Evolutionary conservation across 2,888 invertebrate genomes (phyloP), one percentile per base, ranked within the genome.

Genomic region (Drosophila pseudotakahashii): DNA sequence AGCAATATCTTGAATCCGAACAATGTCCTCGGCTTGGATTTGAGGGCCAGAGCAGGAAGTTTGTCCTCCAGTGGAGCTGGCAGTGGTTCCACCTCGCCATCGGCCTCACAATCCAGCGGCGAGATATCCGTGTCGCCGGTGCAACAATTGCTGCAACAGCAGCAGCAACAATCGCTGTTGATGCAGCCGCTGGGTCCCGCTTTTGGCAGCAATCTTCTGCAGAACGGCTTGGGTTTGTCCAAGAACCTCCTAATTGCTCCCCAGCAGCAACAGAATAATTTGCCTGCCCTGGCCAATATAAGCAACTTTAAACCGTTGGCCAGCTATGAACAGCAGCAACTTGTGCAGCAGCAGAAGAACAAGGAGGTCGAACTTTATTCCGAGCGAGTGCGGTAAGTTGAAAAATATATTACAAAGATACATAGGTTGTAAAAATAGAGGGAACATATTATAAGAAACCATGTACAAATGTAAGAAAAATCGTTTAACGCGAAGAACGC

Each of bases 61-160:
- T 91, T 96, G 26, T 96, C 96, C 11, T 96, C 96, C 76, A 96
- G 94, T 77, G 94, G 95, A 62, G 96, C 95, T 19, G 96, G 94
- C 79, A 94, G 95, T 70, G 96, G 95, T 32, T 96, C 96, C 42
- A 96, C 96, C 70, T 96, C 97, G 6, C 96, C 97, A 66, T 96
- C 97, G 37, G 94, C 93, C 67, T 96, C 96, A 14, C 95, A 95
- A 39, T 94, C 95, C 30, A 96, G 96, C 81, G 96, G 95, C 77
- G 90, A 90, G 39, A 93, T 95, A 70, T 96, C 96, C 48, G 79
- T 85, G 14, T 91, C 90, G 16, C 90, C 90, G 13, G 82, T 89
- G 71, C 88, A 89, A 23, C 86, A 81, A 30, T 70, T 72, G 19
- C 82, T 81, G 2, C 82, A 77, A n/a, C 79, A 75, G 7, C 82